A percentile compares a stretch with the other conserved stretches of the same genome.
phyloP scores from a whole-genome alignment of 2,888 invertebrate species.

The Eupithecia insigniata region DNA sequence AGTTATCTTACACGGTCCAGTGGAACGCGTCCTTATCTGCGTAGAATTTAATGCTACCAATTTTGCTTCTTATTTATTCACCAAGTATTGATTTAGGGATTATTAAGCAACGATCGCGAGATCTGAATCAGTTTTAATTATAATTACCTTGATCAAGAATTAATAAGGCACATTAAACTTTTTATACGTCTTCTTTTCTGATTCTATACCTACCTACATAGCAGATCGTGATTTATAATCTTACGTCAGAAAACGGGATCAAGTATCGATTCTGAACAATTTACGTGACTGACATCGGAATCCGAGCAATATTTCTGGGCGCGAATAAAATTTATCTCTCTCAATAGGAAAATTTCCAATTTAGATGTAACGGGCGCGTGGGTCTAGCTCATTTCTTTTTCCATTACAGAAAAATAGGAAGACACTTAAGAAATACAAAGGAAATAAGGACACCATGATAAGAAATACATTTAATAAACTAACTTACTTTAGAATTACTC shows the following conservation, averaged over 20 bases:
- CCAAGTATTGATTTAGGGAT: slow-evolving; percentile 17
- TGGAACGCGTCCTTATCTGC: slow-evolving; percentile 37
- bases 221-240: slow-evolving; percentile 13
- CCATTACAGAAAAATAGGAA: slow-evolving; percentile 44
- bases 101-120: slow-evolving; percentile 13
- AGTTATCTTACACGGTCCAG: slow-evolving; percentile 39
- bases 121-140: slow-evolving; percentile 12
- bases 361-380: slow-evolving; percentile 39
- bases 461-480: too few species aligned
- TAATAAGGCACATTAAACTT: slow-evolving; percentile 14
- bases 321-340: slow-evolving; percentile 36
- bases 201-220: slow-evolving; percentile 6
- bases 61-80: slow-evolving; percentile 40
- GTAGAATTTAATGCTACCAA: slow-evolving; percentile 39
- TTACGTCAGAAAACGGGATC: slow-evolving; percentile 3
- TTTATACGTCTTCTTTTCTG: background rate
- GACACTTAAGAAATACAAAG: slow-evolving; percentile 46
- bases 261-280: slow-evolving; percentile 21
- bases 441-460: slow-evolving; percentile 44
- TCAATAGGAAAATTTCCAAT: slow-evolving; percentile 43
- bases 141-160: slow-evolving; percentile 7
- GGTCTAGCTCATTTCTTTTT: slow-evolving; percentile 43
- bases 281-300: slow-evolving; percentile 29
- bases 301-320: slow-evolving; percentile 26
- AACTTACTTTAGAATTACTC: too few species aligned